These are phyloP conservation scores for Bettongia penicillata DNA, from an alignment of 2,113 vertebrate species.

Conservation along the genomic window DNA sequence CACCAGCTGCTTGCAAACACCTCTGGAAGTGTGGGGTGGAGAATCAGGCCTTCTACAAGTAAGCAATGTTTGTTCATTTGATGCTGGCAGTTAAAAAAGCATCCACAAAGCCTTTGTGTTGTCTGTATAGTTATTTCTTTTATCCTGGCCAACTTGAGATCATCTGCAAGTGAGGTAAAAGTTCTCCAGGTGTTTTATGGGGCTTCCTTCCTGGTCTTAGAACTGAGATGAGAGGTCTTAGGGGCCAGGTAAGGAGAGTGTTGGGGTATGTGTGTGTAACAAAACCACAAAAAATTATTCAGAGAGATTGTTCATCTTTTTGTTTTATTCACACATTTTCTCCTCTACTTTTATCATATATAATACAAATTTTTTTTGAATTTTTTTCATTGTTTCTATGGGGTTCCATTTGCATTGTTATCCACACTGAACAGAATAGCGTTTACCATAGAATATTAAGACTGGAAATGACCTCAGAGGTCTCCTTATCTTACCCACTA, in stretches of 20 bases:
- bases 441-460: not conserved
- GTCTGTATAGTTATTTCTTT: conserved; percentile 30
- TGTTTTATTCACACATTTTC: not conserved
- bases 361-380: not conserved
- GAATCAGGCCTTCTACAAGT: conserved; percentile 99
- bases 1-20: conserved; percentile 98
- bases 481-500: not conserved
- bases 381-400: not conserved
- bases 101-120: not conserved
- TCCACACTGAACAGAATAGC: not conserved
- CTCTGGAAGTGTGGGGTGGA: conserved; percentile 99
- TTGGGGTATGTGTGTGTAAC: not conserved
- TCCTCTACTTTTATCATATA: not conserved
- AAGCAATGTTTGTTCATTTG: conserved; percentile 75
- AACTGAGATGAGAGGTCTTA: not conserved
- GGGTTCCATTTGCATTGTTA: not conserved
- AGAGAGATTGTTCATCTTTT: not conserved
- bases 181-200: not conserved
- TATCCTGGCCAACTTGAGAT: not conserved
- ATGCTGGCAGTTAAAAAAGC: conserved; percentile 35
- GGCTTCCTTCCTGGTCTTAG: not conserved
- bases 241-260: not conserved
- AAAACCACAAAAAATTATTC: not conserved
- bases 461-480: not conserved
- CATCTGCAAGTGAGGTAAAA: conserved; percentile 27